Evolutionary conservation across 2,888 invertebrate species (phyloP).

Genomic region (Nomada goodeniana): DNA sequence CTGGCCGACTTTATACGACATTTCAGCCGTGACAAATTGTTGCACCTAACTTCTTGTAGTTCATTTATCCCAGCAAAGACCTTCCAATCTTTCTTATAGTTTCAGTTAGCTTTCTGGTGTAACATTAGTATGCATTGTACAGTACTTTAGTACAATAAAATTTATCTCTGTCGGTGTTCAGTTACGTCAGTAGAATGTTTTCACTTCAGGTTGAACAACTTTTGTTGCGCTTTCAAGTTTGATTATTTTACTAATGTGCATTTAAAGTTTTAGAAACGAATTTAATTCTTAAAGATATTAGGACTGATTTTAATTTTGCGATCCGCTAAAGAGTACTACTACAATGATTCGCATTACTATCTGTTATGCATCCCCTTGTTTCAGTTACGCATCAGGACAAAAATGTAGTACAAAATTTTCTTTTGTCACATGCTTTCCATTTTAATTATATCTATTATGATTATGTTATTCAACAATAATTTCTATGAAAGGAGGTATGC

Average conservation of each 20-base stretch:
- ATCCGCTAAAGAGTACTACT: neutral
- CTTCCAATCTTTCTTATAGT: neutral
- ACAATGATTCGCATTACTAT: neutral
- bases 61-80: neutral
- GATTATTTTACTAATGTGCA: neutral
- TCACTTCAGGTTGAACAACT: neutral
- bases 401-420: neutral
- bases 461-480: neutral
- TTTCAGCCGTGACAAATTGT: conserved; percentile 61
- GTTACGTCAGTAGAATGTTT: neutral
- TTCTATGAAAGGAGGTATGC: neutral
- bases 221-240: neutral
- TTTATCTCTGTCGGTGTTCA: neutral
- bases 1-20: conserved; percentile 90
- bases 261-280: neutral
- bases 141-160: neutral
- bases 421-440: neutral
- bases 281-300: neutral
- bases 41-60: conserved; percentile 1
- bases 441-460: neutral
- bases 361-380: neutral
- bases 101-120: too few relatives aligned
- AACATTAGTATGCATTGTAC: neutral
- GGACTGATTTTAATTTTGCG: neutral
- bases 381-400: neutral